A percentile compares a stretch with the other conserved stretches of the same genome.
phyloP scores from a whole-genome alignment of 2,797 vertebrate species.

The Benthosema pterotum region DNA sequence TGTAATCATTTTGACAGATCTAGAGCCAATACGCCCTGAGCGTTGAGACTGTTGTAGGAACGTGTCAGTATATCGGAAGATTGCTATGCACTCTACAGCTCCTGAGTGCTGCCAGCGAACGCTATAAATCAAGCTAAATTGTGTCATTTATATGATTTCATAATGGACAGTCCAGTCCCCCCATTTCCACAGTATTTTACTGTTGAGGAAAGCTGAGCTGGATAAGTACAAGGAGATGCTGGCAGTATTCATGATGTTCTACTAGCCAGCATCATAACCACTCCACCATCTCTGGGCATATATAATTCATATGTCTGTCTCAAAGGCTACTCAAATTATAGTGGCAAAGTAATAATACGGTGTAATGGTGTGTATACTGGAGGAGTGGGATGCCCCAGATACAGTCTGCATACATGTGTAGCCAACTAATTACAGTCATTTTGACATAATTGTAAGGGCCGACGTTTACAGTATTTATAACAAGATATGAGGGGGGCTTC shows the following conservation, averaged over 20 bases:
- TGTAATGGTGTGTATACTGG: slow-evolving; percentile 11
- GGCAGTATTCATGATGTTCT: slow-evolving; percentile 37
- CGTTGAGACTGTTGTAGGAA: slow-evolving; percentile 31
- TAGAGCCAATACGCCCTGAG: slow-evolving; percentile 58
- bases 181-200: no score
- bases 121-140: slow-evolving; percentile 33
- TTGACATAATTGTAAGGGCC: background rate
- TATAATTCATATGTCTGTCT: slow-evolving; percentile 31
- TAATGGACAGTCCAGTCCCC: slow-evolving; percentile 31
- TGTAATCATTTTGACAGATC: slow-evolving; percentile 10
- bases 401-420: background rate
- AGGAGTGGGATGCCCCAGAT: background rate
- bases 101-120: no score
- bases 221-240: slow-evolving; percentile 25
- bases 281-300: slow-evolving; percentile 11
- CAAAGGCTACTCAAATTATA: slow-evolving; percentile 10
- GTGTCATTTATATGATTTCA: slow-evolving; percentile 42
- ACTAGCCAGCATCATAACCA: slow-evolving; percentile 29
- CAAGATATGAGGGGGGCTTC: background rate
- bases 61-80: background rate
- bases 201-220: slow-evolving; percentile 24
- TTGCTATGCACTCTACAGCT: slow-evolving; percentile 6
- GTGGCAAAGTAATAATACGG: background rate
- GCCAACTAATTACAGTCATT: background rate
- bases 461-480: background rate